These are phyloP conservation scores for Falco concolor DNA, from an alignment of 2,797 vertebrate genomes.

Conservation along the genomic window DNA sequence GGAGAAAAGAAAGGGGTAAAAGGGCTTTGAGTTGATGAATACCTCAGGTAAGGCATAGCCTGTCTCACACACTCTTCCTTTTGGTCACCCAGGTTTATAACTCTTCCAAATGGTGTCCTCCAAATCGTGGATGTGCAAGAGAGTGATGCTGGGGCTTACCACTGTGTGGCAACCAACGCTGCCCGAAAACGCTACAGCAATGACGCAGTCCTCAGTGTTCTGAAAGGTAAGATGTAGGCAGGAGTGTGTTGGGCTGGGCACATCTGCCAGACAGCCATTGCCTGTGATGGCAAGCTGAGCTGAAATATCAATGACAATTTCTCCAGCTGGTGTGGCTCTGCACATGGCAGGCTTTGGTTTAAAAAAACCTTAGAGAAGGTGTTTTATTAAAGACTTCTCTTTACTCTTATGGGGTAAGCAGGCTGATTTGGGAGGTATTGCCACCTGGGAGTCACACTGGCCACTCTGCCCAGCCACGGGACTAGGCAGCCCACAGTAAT, in stretches of 20 bases:
- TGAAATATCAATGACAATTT: not conserved
- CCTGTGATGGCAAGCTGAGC: not conserved
- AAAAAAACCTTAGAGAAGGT: not conserved
- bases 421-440: not conserved
- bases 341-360: not conserved
- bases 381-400: not conserved
- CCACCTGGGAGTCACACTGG: not conserved
- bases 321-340: not conserved
- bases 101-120: constrained; percentile 90
- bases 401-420: not conserved
- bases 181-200: constrained; percentile 82
- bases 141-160: constrained; percentile 84
- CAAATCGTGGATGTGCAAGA: constrained; percentile 87
- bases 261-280: not conserved
- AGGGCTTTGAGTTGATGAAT: not conserved
- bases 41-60: not conserved
- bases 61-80: not conserved
- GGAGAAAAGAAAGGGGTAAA: not conserved
- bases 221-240: constrained; percentile 73
- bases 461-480: not conserved
- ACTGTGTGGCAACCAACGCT: constrained; percentile 85
- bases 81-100: constrained; percentile 81
- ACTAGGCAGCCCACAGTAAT: not conserved
- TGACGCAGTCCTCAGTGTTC: constrained; percentile 81
- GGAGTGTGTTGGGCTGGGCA: not conserved